Base-by-base conservation (phyloP, 2,797 vertebrate genomes). In the Sciurus carolinensis region DNA sequence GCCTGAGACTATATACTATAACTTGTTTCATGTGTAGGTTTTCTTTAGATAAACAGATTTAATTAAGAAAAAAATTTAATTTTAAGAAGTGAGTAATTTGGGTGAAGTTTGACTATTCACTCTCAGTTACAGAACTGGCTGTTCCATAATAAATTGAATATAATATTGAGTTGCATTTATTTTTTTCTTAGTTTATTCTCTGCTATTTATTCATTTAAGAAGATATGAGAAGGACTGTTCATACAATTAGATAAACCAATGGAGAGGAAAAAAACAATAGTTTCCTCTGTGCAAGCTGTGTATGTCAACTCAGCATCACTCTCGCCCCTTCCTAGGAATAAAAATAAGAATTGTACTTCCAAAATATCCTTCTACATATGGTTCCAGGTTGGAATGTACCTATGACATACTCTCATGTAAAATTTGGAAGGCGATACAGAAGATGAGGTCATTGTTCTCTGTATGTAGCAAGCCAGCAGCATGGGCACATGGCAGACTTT, bases 11-110 rank as follows among this genome's bases (percentile, higher is more conserved):
- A 9, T 28, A 72, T 5, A 64, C 20, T 85, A 26, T 77, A 75
- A 73, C 57, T 85, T 87, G 11, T 39, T 14, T 44, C 71, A 2
- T 69, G 9, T 92, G 33, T 88, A 93, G 66, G 54, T 96, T 95
- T 95, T 86, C 44, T 91, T 80, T 26, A 93, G 67, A 73, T 69
- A 17, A 91, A 24, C 36, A 91, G 67, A 91, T 91, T 85, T 76
- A 75, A 89, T 71, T 84, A n/a, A 71, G 47, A 90, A 77, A 81
- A 84, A 67, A 1, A 0, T 17, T 20, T 82, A 83, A 77, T 44
- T 81, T 84, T 7, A 6, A 88, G 85, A 52, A 28, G 30, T 39
- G 64, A 71, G 62, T 87, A 72, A 76, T 86, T 75, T 90, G 57
- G 57, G 26, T 95, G 24, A 90, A 28, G 36, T 71, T 87, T 67